Evolutionary conservation across 2,888 invertebrate species (phyloP).

Genomic region (Drosophila algonquin): DNA sequence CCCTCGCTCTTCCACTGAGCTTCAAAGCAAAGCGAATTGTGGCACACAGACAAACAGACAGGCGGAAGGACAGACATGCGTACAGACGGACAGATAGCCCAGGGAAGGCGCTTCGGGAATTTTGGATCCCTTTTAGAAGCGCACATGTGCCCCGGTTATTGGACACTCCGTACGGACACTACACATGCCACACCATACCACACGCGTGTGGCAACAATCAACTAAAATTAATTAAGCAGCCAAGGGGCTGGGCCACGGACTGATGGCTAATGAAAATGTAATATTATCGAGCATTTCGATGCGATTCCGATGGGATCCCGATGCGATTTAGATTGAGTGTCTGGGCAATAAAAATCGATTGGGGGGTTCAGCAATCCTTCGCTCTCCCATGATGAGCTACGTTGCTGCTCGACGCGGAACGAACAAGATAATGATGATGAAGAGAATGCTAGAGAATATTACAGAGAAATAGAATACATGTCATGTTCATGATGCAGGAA

Average conservation of each 20-base stretch:
- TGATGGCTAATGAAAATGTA: constrained; percentile 72
- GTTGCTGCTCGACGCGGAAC: no score
- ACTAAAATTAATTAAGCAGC: constrained; percentile 74
- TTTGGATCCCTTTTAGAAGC: constrained; percentile 56
- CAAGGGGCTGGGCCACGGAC: constrained; percentile 23
- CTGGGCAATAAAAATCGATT: background rate
- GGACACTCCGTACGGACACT: constrained; percentile 65
- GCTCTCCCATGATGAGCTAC: no score
- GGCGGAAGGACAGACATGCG: background rate
- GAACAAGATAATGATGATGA: background rate
- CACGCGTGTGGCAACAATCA: constrained; percentile 45
- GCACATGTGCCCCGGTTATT: constrained; percentile 76
- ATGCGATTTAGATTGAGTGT: background rate
- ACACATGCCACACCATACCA: constrained; percentile 64
- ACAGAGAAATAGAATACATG: background rate
- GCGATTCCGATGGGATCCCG: background rate
- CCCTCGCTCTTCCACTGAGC: constrained; percentile 21
- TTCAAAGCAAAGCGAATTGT: constrained; percentile 49
- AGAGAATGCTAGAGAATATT: no score
- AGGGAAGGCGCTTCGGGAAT: constrained; percentile 10
- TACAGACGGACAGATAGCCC: constrained; percentile 5
- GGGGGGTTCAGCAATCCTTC: background rate
- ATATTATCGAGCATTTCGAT: constrained; percentile 36
- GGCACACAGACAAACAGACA: constrained; percentile 15
- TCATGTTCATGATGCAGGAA: background rate